These are phyloP conservation scores for Rousettus leschenaultii DNA, from an alignment of 2,113 vertebrate genomes.

Conservation along the genomic window DNA sequence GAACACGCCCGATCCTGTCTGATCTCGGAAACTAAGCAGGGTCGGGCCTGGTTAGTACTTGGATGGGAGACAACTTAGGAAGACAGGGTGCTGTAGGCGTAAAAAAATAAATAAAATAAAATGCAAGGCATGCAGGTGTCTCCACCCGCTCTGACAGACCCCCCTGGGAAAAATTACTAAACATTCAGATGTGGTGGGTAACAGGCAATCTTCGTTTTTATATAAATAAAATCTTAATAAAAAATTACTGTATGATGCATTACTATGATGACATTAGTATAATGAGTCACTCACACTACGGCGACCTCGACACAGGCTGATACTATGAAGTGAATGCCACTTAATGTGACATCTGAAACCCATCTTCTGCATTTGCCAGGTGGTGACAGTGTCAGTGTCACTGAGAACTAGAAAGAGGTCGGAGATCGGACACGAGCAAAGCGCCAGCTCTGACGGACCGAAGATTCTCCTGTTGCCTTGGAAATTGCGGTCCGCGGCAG, in stretches of 20 bases:
- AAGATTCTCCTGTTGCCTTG: background rate
- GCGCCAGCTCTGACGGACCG: background rate
- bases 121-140: background rate
- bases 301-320: slow-evolving; percentile 32
- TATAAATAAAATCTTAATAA: slow-evolving; percentile 77
- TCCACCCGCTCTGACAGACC: background rate
- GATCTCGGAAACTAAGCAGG: too few relatives aligned
- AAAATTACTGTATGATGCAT: slow-evolving; percentile 69
- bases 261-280: slow-evolving; percentile 66
- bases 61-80: too few relatives aligned
- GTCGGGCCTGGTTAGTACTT: too few relatives aligned
- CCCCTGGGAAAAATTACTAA: background rate
- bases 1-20: too few relatives aligned
- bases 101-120: too few relatives aligned
- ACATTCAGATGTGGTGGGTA: slow-evolving; percentile 55
- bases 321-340: slow-evolving; percentile 42
- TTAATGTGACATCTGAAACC: background rate
- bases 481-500: background rate
- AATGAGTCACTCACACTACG: slow-evolving; percentile 67
- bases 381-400: background rate
- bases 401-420: background rate
- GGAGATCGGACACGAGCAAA: background rate
- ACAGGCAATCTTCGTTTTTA: slow-evolving; percentile 70
- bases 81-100: too few relatives aligned
- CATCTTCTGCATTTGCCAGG: background rate